Evolutionary conservation across 2,888 invertebrate species (phyloP), one percentile per base, ranked within the genome.

Genomic region (Microchrysa polita): DNA sequence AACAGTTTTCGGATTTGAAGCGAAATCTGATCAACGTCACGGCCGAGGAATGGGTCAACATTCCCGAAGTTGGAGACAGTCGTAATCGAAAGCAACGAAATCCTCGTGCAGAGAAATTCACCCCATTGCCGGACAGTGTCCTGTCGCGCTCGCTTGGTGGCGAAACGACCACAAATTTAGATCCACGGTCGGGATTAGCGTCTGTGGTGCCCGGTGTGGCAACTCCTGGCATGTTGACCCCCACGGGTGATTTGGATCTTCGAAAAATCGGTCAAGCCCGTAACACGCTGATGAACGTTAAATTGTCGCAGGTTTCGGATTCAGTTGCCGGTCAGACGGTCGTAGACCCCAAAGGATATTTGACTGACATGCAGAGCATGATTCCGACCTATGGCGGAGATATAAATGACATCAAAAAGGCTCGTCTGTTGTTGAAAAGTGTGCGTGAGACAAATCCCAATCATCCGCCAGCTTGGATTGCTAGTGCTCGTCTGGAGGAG

Each of bases 381-480:
- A 95, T 99, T 80, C 99, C 99, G 0, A 95, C 96, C 0, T 97
- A 98, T 81, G 98, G 98, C 0, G 98, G 98, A 1, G 98, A 98
- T 82, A 97, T 98, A 55, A 96, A 96, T 83, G 98, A 98, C 81
- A 97, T 98, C 14, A 98, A 98, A 83, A 98, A 98, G 83, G 99
- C 98, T 0, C 88, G 99, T 73, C 86, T 98, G 73, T 85, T 99
- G 53, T 84, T 99, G 53, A 99, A 99, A 83, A 98, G 97, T 67
- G 98, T 99, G 0, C 88, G 99, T 67, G 94, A 94, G 82, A 99
- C 99, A 0, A 99, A 99, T 87, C 99, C 98, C 0, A 97, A 97
- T 83, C 98, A 99, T 88, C 97, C 98, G 0, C 98, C 99, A 0
- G 99, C 98, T 7, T 99, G 99, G 99, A 97, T 99, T 79, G 99